Evolutionary conservation across 2,888 invertebrate genomes (phyloP), one percentile per base, ranked within the genome.

Genomic region (Panopea generosa): DNA sequence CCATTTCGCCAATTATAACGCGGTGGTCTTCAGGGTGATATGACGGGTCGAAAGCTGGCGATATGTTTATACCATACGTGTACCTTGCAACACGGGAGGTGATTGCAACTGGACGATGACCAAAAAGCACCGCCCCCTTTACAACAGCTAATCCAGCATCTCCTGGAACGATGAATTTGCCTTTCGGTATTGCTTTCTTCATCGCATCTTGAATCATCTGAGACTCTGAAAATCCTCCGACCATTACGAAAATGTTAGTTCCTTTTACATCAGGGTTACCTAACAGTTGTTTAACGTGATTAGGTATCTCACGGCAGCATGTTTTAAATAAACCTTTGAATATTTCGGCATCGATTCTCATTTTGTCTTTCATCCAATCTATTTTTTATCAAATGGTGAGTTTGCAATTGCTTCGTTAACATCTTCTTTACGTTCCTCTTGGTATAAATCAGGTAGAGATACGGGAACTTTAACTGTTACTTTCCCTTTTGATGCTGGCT

Each of bases 271-370:
- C n/a, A n/a, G n/a, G n/a, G n/a, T n/a, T n/a, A n/a, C n/a, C n/a
- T n/a, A n/a, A n/a, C n/a, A n/a, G n/a, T n/a, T n/a, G n/a, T n/a
- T n/a, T n/a, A n/a, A n/a, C n/a, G 1, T 70, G 53, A 2, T 67
- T 65, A 7, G 80, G 83, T 22, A 84, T 83, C 16, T 76, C 52
- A 2, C 73, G 59, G 49, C 26, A 55, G 20, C 78, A 74, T 4
- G 76, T 56, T 47, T 79, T 65, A 53, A 79, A 84, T 0, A 84
- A 29, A 11, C 40, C 61, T 47, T 79, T 79, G 33, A 81, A 77
- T 9, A 79, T 24, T 9, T 78, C 71, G n/a, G 75, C 71, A n/a
- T 81, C 67, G 29, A 84, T 69, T 65, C 84, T 66, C 49, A 84
- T 52, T 57, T 84, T 84, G 45, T 84, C 84, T 9, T 62, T 56